Evolutionary conservation across 2,797 vertebrate genomes (phyloP).

Genomic region (Pipistrellus pygmaeus): DNA sequence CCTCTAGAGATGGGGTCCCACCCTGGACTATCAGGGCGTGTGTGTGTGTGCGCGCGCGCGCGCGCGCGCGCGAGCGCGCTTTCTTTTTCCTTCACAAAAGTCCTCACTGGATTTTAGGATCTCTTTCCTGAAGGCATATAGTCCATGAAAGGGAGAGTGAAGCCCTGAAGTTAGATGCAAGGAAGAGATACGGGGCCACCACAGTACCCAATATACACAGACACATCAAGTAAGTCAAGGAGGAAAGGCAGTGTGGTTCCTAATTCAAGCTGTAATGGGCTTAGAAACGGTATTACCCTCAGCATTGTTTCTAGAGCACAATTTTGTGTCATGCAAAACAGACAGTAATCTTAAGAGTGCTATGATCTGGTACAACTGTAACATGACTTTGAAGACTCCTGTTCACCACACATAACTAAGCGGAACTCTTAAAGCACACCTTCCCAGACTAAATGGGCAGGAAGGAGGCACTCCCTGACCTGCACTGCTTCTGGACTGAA

Average conservation of each 20-base stretch:
- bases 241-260: neutral
- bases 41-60: no score
- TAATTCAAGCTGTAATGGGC: rapidly evolving
- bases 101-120: neutral
- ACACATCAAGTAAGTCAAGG: no score
- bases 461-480: rapidly evolving
- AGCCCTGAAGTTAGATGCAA: neutral
- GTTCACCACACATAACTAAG: rapidly evolving
- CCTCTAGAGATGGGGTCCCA: no score
- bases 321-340: rapidly evolving
- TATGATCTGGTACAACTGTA: rapidly evolving
- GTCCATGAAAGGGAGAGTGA: neutral
- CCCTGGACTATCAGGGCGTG: no score
- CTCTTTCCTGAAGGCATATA: neutral
- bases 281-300: neutral
- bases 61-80: no score
- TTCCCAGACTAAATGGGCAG: neutral
- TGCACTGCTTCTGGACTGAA: neutral
- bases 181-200: neutral
- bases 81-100: neutral
- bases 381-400: neutral
- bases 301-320: no score
- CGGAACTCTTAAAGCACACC: neutral
- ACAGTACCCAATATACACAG: neutral
- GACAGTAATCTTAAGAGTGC: neutral